Base-by-base conservation (phyloP, 2,888 invertebrate genomes). In the Ophion obscuratus region DNA sequence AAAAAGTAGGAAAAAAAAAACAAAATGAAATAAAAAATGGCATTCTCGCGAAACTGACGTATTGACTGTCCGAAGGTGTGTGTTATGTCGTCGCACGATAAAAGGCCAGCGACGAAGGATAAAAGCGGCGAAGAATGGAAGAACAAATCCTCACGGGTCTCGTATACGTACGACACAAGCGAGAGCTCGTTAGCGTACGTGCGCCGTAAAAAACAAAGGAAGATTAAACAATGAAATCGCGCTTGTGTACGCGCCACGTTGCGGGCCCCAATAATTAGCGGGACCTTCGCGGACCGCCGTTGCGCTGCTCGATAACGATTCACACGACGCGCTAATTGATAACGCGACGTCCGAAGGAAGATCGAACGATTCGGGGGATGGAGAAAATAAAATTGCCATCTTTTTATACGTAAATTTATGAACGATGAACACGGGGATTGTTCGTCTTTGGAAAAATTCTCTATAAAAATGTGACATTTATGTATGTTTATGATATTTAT, bases 121-220 rank as follows among this genome's bases (percentile, higher is more conserved):
- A 73, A 14, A 57, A 47, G n/a, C 47, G 67, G 57, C 68, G n/a
- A 24, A 61, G 57, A 77, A 36, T 40, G 64, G 71, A 81, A 68
- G 61, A 80, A 62, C n/a, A 81, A 74, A 83, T 74, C 66, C 83
- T 73, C 40, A 81, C 66, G 80, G 77, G 77, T 75, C 40, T 62
- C 20, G 61, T 53, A 20, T 11, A 57, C 62, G n/a, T 7, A 68
- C 59, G 44, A 47, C n/a, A 27, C 71, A 61, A 24, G 20, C 61
- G 47, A 73, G 36, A 53, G 74, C 83, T 86, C 86, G 83, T 86
- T 86, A 86, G 83, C 78, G 62, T 68, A 67, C 27, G 64, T 77
- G 53, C 74, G 81, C 53, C 75, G 78, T 59, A 62, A 78, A 70
- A 83, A 83, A 86, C 81, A 86, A 86, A 83, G 75, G 78, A 78